Conservation (phyloP, 2,797 vertebrate genomes). For the Columba guinea region DNA sequence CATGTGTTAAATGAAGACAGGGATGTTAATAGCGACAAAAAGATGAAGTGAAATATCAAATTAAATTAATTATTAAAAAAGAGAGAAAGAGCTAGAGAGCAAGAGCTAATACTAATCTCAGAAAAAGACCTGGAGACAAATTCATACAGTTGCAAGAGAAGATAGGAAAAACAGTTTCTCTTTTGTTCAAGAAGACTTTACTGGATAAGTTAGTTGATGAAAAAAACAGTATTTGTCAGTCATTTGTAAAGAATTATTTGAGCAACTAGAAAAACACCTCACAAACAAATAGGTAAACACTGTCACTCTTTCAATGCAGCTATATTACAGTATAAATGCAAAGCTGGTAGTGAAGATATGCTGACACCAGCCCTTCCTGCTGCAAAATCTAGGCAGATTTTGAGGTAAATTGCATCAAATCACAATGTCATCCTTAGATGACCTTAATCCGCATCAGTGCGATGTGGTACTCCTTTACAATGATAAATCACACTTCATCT, state of each 20-base stretch:
- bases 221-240: background rate
- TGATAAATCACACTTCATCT: background rate
- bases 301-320: background rate
- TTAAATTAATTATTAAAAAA: background rate
- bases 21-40: background rate
- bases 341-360: background rate
- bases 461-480: background rate
- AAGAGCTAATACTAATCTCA: background rate
- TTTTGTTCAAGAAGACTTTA: background rate
- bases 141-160: background rate
- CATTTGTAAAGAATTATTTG: background rate
- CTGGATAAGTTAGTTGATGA: background rate
- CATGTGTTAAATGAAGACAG: background rate
- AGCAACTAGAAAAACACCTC: background rate
- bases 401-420: background rate
- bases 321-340: fast-evolving
- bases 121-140: background rate
- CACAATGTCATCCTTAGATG: background rate
- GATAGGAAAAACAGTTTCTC: background rate
- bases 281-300: background rate
- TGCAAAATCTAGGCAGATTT: background rate
- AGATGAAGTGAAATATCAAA: background rate
- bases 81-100: background rate
- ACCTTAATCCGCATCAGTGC: background rate
- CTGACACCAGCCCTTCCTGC: background rate